phyloP scores from a whole-genome alignment of 2,113 vertebrate species.

The Anarhynchus alexandrinus region DNA sequence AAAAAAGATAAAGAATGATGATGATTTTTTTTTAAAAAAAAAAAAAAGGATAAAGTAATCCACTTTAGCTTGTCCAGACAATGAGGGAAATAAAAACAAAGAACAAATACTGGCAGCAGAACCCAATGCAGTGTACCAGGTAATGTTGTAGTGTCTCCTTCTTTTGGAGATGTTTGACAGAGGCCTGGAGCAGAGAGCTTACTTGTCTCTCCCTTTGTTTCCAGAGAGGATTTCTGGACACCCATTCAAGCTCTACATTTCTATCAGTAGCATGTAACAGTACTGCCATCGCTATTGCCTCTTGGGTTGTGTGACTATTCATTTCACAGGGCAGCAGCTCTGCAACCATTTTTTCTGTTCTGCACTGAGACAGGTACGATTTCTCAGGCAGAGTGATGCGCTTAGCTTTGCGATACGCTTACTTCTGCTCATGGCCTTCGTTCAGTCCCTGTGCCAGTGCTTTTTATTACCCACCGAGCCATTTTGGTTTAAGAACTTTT shows the following conservation, averaged over 20 bases:
- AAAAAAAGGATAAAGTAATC: neutral
- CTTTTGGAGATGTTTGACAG: neutral
- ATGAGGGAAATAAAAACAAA: neutral
- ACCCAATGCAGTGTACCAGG: neutral
- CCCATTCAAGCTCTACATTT: neutral
- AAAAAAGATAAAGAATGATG: neutral
- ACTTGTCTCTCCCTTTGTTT: neutral
- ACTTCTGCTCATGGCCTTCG: neutral
- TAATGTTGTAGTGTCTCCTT: neutral
- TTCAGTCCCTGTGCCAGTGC: neutral
- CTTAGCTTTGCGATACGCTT: neutral
- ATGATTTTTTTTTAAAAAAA: neutral
- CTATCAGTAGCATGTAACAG: neutral
- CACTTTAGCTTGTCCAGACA: neutral
- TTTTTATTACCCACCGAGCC: neutral
- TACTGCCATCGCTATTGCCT: neutral
- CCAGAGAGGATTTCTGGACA: neutral
- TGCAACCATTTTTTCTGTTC: neutral
- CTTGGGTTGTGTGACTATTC: neutral
- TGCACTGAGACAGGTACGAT: neutral
- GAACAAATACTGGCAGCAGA: neutral
- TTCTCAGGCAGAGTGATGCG: neutral
- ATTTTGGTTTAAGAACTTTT: neutral
- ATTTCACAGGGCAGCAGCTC: neutral
- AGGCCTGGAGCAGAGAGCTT: neutral